Evolutionary conservation across 2,113 vertebrate species (phyloP).

Genomic region (Trochalopteron elliotii): DNA sequence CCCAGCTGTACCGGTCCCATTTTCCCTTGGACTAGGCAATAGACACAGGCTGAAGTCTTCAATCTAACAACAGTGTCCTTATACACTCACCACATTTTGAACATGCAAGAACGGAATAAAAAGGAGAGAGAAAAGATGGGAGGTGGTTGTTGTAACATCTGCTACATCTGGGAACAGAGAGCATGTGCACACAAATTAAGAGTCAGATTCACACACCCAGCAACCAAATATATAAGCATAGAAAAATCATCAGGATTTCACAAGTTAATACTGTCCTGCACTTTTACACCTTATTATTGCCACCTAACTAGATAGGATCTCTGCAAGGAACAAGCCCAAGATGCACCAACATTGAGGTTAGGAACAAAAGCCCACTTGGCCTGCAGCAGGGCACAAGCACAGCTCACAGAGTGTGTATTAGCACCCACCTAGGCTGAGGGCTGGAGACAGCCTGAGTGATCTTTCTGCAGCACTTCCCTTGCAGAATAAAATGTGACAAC

Average conservation of each 20-base stretch:
- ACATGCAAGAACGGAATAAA: background rate
- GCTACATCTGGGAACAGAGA: too few species aligned
- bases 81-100: background rate
- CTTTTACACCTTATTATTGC: too few species aligned
- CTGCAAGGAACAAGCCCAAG: background rate
- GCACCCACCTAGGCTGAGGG: background rate
- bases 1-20: background rate
- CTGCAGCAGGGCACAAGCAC: background rate
- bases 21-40: background rate
- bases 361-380: background rate
- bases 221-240: too few species aligned
- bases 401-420: background rate
- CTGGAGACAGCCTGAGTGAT: background rate
- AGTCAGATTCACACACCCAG: too few species aligned
- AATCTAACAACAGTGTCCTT: background rate
- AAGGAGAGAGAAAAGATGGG: too few species aligned
- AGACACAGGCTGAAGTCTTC: background rate
- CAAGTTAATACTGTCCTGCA: too few species aligned
- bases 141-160: too few species aligned
- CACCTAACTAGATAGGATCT: too few species aligned
- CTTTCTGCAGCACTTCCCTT: background rate
- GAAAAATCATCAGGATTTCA: too few species aligned
- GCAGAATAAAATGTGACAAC: background rate
- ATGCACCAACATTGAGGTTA: fast-evolving
- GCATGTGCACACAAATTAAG: too few species aligned